A percentile compares a stretch with the other conserved stretches of the same genome.
phyloP scores from a whole-genome alignment of 2,113 vertebrate genomes.

The Anarrhichthys ocellatus region DNA sequence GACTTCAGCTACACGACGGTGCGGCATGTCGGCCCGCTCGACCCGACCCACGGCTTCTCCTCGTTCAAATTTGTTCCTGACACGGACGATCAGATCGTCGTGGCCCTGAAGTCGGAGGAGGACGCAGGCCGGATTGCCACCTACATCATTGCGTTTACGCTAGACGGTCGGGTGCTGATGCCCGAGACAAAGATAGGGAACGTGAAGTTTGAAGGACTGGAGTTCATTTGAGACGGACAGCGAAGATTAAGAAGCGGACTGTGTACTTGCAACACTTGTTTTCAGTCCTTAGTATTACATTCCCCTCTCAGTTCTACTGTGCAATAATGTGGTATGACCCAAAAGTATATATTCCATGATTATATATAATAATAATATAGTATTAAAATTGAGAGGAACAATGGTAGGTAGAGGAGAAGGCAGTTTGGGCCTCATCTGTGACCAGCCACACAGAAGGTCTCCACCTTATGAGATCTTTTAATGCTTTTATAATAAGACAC shows the following conservation, averaged over 20 bases:
- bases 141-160: constrained; percentile 92
- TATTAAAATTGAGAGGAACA: not conserved
- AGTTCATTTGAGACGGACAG: constrained; percentile 86
- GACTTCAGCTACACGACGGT: constrained; percentile 85
- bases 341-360: constrained; percentile 17
- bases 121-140: constrained; percentile 87
- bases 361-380: not conserved
- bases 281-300: constrained; percentile 3
- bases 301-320: constrained; percentile 18
- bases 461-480: not conserved
- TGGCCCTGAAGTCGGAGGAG: constrained; percentile 95
- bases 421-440: not conserved
- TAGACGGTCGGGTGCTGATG: constrained; percentile 91
- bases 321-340: constrained; percentile 28
- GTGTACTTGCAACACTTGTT: not conserved
- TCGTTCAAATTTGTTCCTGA: constrained; percentile 95
- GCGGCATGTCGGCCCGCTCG: constrained; percentile 79
- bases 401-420: no score
- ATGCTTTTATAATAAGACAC: constrained; percentile 13
- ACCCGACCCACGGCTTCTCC: constrained; percentile 95
- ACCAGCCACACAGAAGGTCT: not conserved
- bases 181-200: constrained; percentile 90
- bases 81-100: constrained; percentile 91
- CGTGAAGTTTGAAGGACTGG: constrained; percentile 94
- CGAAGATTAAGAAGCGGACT: not conserved